Base-by-base conservation (phyloP, 2,888 invertebrate species). In the Hecatera dysodea region DNA sequence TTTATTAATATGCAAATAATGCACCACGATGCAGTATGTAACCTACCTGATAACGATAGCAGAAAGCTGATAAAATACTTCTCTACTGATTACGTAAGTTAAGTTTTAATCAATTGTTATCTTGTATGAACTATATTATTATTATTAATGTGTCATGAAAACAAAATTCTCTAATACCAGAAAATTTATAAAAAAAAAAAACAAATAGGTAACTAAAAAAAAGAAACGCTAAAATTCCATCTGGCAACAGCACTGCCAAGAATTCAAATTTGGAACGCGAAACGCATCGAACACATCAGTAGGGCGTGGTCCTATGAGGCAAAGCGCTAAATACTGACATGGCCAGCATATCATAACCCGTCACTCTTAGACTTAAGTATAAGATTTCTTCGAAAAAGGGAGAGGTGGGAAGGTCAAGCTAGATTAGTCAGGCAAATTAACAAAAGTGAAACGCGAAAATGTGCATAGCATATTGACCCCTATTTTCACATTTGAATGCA, bases 241-340 rank as follows among this genome's bases (percentile, higher is more conserved):
- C 78, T 69, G 64, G 67, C 82, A 80, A 78, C 86, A 84, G 85
- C 84, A 74, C 62, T 88, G 90, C 90, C 91, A 91, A 91, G 87
- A 88, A 90, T 91, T 91, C 71, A 80, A 90, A 92, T 90, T 90
- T 88, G 81, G 88, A 88, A 88, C 85, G 84, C 86, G 68, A 80
- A 77, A 73, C 81, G 80, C 84, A 81, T 64, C 75, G 66, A 73
- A 82, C 88, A 88, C 88, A 87, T 86, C 87, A 90, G 65, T 89
- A 90, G 93, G 94, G 94, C 93, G 94, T 94, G 94, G 94, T 91
- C 75, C 86, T 86, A 81, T 81, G 78, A 87, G 86, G 86, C 84
- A 83, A 89, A 85, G 83, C 88, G 87, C 86, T 86, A 85, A 81
- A 72, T 78, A 74, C 65, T 55, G 36, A 55, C 46, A 55, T 11